These are phyloP conservation scores for Gambusia yucatana DNA, from an alignment of 2,797 vertebrate genomes.

Conservation along the genomic window DNA sequence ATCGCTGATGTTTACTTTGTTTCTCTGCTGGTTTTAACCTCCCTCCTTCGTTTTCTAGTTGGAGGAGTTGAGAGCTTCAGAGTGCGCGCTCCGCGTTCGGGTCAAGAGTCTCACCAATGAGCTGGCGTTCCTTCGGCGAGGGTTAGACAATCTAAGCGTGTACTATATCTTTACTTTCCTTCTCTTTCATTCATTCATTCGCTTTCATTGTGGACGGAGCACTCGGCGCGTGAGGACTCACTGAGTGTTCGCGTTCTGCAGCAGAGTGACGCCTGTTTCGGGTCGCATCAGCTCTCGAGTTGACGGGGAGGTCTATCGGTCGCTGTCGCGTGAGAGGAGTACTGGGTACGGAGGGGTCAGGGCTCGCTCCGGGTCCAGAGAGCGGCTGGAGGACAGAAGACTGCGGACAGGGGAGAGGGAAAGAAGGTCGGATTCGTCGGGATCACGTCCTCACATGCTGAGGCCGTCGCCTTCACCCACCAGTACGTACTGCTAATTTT, in stretches of 20 bases:
- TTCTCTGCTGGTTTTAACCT: constrained; percentile 1
- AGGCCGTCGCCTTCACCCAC: constrained; percentile 85
- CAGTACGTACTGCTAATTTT: constrained; percentile 55
- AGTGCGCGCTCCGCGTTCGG: constrained; percentile 84
- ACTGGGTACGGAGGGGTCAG: constrained; percentile 45
- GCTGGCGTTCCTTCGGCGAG: constrained; percentile 83
- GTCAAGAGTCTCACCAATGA: constrained; percentile 88
- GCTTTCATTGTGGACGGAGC: neutral
- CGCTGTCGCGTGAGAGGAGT: constrained; percentile 78
- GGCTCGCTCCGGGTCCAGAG: constrained; percentile 85
- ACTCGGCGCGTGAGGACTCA: neutral
- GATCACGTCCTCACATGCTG: constrained; percentile 67
- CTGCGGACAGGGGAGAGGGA: constrained; percentile 73
- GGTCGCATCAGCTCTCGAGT: constrained; percentile 61
- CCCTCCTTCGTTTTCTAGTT: constrained; percentile 70
- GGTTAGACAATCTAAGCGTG: constrained; percentile 82
- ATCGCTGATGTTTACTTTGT: neutral
- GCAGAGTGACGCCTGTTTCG: constrained; percentile 74
- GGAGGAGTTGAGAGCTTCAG: constrained; percentile 86
- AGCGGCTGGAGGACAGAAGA: constrained; percentile 65
- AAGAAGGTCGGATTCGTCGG: constrained; percentile 78
- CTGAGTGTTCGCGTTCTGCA: constrained; percentile 41
- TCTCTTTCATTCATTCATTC: constrained; percentile 26
- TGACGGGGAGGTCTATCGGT: constrained; percentile 77
- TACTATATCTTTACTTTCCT: constrained; percentile 64